phyloP scores from a whole-genome alignment of 2,888 invertebrate genomes.

The Aphidoletes aphidimyza region DNA sequence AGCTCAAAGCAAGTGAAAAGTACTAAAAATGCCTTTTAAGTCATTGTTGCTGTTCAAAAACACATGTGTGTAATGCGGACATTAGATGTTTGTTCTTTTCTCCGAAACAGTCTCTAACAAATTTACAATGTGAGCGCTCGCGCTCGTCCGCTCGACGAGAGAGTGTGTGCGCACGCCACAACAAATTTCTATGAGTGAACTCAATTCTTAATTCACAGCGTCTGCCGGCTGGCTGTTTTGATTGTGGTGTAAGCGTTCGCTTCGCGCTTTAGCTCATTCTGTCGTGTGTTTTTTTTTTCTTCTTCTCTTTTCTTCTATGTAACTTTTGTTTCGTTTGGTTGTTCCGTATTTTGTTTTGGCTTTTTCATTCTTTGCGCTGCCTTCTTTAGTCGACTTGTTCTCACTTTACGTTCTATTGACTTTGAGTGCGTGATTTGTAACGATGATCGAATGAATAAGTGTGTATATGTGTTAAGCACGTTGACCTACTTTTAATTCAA shows the following conservation, averaged over 20 bases:
- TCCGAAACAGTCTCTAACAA: neutral
- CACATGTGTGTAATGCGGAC: conserved; percentile 31
- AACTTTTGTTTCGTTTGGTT: neutral
- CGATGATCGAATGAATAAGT: conserved; percentile 53
- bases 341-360: neutral
- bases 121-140: neutral
- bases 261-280: neutral
- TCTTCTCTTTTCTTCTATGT: neutral
- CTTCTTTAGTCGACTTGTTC: conserved; percentile 49
- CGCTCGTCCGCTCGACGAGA: neutral
- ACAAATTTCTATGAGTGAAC: conserved; percentile 34
- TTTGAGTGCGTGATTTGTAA: conserved; percentile 54
- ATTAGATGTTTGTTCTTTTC: conserved; percentile 48
- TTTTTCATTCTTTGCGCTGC: conserved; percentile 7
- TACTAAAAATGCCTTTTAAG: conserved; percentile 28
- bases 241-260: neutral
- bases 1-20: neutral
- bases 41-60: conserved; percentile 31
- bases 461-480: conserved; percentile 54
- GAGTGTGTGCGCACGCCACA: neutral
- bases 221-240: no score
- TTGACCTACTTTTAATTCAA: conserved; percentile 47
- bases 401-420: conserved; percentile 54
- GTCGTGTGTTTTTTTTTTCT: neutral
- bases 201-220: conserved; percentile 48